phyloP scores from a whole-genome alignment of 2,113 vertebrate genomes.

The Microcebus tavaratra region DNA sequence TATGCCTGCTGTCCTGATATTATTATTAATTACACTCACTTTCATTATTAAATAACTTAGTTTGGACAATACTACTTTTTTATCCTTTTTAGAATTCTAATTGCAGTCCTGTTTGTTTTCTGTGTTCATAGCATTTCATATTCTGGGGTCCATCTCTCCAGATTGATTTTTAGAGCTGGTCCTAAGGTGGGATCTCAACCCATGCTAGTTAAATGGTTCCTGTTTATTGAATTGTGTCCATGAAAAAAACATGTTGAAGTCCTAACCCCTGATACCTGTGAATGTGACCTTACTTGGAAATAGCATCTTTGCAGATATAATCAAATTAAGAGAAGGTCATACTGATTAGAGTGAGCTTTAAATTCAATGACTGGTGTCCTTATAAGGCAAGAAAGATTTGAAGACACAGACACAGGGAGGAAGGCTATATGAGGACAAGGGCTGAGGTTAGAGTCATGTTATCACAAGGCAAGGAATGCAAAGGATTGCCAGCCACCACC shows the following conservation, averaged over 20 bases:
- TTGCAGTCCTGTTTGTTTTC: not conserved
- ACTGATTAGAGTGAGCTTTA: not conserved
- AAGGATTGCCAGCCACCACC: not conserved
- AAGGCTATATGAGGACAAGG: not conserved
- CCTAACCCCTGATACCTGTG: not conserved
- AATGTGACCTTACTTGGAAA: not conserved
- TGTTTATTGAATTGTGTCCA: not conserved
- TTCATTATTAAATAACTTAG: not conserved
- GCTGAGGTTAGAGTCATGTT: not conserved
- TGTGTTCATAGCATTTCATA: not conserved
- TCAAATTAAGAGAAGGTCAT: not conserved
- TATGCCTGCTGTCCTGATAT: not conserved
- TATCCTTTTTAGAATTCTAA: not conserved
- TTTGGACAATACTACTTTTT: not conserved
- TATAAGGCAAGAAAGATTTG: not conserved
- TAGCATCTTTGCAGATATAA: not conserved
- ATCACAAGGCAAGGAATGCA: not conserved
- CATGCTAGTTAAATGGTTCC: not conserved
- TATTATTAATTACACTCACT: not conserved
- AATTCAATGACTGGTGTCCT: not conserved
- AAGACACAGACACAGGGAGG: not conserved
- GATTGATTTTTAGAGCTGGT: not conserved
- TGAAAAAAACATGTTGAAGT: not conserved
- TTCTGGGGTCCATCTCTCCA: not conserved
- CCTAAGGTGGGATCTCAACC: not conserved